phyloP scores from a whole-genome alignment of 2,797 vertebrate species.

The Leptodactylus fallax region DNA sequence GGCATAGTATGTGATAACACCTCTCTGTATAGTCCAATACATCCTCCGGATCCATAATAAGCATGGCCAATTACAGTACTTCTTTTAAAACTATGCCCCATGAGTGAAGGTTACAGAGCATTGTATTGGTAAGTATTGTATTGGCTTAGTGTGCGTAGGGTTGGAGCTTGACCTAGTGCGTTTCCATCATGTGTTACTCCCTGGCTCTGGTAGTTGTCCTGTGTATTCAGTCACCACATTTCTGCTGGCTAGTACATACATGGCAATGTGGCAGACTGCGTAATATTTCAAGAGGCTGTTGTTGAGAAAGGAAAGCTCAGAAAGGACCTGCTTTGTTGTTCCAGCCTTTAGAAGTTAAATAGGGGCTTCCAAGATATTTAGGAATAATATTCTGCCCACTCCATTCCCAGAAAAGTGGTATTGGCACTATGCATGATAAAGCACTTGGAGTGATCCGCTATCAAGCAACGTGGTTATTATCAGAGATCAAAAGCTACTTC shows the following conservation, averaged over 20 bases:
- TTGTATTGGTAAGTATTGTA: too few species aligned
- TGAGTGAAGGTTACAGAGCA: too few species aligned
- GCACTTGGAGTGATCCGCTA: slow-evolving; percentile 25
- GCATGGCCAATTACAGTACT: too few species aligned
- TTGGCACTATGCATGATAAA: slow-evolving; percentile 25
- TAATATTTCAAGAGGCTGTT: slow-evolving; percentile 1
- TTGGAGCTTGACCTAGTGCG: neutral
- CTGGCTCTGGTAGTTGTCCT: neutral
- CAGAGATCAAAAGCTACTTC: slow-evolving; percentile 39
- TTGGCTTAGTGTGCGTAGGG: too few species aligned
- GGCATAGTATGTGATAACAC: too few species aligned
- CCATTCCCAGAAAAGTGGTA: slow-evolving; percentile 1
- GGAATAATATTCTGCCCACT: slow-evolving; percentile 15
- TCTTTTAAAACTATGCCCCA: too few species aligned
- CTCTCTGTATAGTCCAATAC: too few species aligned
- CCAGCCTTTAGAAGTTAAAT: neutral
- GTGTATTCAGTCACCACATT: neutral
- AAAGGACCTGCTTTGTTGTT: slow-evolving; percentile 10
- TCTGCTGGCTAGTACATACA: neutral
- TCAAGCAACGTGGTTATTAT: slow-evolving; percentile 37
- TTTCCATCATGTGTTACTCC: neutral
- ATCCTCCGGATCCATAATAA: too few species aligned
- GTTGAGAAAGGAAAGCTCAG: neutral
- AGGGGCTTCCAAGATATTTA: slow-evolving; percentile 23
- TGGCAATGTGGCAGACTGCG: neutral